These are phyloP conservation scores for Pterophyllum scalare DNA, from an alignment of 2,113 vertebrate genomes.

Conservation along the genomic window DNA sequence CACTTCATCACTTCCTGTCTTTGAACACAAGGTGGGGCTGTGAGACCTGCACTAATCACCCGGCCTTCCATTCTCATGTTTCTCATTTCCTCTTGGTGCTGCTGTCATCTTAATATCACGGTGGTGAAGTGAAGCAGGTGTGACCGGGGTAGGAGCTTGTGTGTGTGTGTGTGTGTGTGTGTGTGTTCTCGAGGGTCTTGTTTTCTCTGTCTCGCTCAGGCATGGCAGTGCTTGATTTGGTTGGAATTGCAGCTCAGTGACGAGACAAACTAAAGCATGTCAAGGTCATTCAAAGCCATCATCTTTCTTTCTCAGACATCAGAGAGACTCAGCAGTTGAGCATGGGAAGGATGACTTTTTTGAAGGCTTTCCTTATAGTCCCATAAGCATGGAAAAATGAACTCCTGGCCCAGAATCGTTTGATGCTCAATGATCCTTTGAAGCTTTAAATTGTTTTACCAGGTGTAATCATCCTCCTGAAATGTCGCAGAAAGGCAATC, in stretches of 20 bases:
- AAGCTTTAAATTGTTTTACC: slow-evolving; percentile 60
- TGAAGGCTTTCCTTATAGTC: slow-evolving; percentile 19
- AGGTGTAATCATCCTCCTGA: slow-evolving; percentile 55
- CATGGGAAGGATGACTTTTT: not conserved
- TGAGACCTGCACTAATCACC: slow-evolving; percentile 55
- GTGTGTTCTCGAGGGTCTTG: slow-evolving; percentile 10
- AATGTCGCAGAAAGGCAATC: slow-evolving; percentile 55
- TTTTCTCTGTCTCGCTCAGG: slow-evolving; percentile 12
- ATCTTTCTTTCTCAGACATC: slow-evolving; percentile 6
- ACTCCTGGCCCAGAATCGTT: slow-evolving; percentile 38
- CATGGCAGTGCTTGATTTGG: slow-evolving; percentile 30
- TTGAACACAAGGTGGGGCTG: slow-evolving; percentile 75
- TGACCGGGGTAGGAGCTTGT: not conserved
- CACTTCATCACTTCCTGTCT: slow-evolving; percentile 6
- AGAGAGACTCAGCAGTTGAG: not conserved
- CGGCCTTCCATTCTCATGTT: not conserved
- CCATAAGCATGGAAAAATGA: slow-evolving; percentile 51
- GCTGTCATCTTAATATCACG: slow-evolving; percentile 63
- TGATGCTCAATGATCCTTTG: slow-evolving; percentile 58
- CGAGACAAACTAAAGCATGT: slow-evolving; percentile 20
- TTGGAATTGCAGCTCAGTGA: slow-evolving; percentile 20
- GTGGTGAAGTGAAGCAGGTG: slow-evolving; percentile 1
- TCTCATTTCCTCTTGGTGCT: slow-evolving; percentile 12
- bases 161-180: slow-evolving; percentile 1
- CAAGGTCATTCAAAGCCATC: slow-evolving; percentile 53